Conservation (phyloP, 2,888 invertebrate species). For the Lissonota sp. region DNA sequence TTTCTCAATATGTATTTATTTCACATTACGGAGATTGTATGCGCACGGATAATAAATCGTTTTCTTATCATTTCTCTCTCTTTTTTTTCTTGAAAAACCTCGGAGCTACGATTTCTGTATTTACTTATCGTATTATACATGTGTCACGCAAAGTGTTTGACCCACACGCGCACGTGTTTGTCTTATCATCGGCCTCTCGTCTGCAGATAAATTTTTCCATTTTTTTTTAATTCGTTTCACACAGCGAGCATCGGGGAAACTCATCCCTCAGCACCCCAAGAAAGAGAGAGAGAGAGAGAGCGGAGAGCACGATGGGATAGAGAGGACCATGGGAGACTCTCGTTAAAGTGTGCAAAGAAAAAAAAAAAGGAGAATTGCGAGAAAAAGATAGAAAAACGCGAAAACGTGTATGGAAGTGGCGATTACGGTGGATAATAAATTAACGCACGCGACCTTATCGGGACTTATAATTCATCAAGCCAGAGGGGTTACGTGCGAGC, state of each 20-base stretch:
- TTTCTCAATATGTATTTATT: constrained; percentile 48
- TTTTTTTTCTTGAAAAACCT: constrained; percentile 1
- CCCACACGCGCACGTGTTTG: constrained; percentile 25
- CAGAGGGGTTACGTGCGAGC: constrained; percentile 73
- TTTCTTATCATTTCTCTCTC: constrained; percentile 37
- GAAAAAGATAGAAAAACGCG: constrained; percentile 50
- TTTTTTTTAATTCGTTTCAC: constrained; percentile 63
- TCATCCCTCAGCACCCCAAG: not conserved
- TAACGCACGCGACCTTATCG: constrained; percentile 82
- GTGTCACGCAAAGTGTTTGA: constrained; percentile 49
- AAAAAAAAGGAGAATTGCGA: constrained; percentile 24
- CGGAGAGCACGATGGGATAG: not conserved
- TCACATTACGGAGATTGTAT: constrained; percentile 35
- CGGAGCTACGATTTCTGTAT: not conserved
- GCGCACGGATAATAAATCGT: constrained; percentile 48
- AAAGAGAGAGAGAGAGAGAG: constrained; percentile 41
- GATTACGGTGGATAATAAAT: constrained; percentile 81
- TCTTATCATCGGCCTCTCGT: constrained; percentile 35
- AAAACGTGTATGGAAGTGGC: constrained; percentile 63
- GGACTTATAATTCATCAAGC: constrained; percentile 82
- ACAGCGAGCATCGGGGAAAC: too few species aligned
- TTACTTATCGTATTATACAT: not conserved
- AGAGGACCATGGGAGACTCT: too few species aligned
- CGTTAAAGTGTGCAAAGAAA: too few species aligned
- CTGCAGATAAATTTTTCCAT: constrained; percentile 65